Conservation (phyloP, 2,888 invertebrate species). For the Drosophila falleni region DNA sequence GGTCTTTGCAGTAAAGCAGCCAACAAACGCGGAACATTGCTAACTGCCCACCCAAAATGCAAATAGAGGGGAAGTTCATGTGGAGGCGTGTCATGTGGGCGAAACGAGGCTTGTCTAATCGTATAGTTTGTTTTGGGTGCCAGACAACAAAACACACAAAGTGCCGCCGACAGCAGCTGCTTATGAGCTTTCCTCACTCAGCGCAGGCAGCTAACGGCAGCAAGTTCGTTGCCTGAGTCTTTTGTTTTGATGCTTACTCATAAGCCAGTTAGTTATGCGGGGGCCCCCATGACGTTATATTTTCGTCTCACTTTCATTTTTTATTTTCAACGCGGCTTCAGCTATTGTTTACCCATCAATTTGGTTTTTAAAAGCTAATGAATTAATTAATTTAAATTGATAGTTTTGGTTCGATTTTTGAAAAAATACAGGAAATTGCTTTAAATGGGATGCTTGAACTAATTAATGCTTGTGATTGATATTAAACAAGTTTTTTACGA, state of each 20-base stretch:
- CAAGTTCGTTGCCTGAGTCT: constrained; percentile 63
- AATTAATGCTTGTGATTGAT: background rate
- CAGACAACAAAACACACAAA: constrained; percentile 24
- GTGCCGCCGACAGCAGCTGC: constrained; percentile 45
- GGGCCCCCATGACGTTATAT: constrained; percentile 43
- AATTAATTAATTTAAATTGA: constrained; percentile 28
- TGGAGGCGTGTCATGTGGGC: constrained; percentile 55
- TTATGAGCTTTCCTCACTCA: constrained; percentile 53
- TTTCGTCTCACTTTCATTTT: constrained; percentile 50
- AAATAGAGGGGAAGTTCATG: constrained; percentile 1
- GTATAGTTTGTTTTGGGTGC: constrained; percentile 61
- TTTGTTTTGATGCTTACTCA: constrained; percentile 49
- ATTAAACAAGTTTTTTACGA: background rate
- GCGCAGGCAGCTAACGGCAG: constrained; percentile 12
- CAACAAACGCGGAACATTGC: constrained; percentile 4
- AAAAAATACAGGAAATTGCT: background rate
- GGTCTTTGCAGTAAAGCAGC: constrained; percentile 25
- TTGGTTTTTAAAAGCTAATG: constrained; percentile 3
- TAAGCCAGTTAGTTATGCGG: constrained; percentile 50
- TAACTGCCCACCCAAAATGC: constrained; percentile 46
- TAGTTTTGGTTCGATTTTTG: background rate
- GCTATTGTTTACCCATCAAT: constrained; percentile 32
- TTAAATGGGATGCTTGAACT: background rate
- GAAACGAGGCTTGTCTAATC: constrained; percentile 72
- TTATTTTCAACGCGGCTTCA: constrained; percentile 16